phyloP scores from a whole-genome alignment of 64 coral and sea anemone genomes.

The Hydrozoanthus tunicans region DNA sequence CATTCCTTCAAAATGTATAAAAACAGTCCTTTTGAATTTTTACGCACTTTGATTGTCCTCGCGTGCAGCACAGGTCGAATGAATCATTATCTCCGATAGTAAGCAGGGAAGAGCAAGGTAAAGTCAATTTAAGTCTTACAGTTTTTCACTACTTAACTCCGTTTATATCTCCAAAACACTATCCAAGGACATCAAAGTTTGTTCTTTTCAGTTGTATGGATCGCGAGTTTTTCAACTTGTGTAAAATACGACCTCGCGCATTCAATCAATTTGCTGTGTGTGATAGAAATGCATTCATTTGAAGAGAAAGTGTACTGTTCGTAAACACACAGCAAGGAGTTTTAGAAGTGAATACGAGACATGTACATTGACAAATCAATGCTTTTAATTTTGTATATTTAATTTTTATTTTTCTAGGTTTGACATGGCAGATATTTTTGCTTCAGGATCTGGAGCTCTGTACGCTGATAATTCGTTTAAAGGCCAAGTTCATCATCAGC shows the following conservation, averaged over 20 bases:
- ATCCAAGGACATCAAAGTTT: neutral
- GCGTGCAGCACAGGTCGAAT: constrained; percentile 9
- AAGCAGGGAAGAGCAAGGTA: neutral
- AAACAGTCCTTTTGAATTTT: constrained; percentile 46
- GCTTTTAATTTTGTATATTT: neutral
- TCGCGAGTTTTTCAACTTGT: neutral
- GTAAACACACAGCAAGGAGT: too few species aligned
- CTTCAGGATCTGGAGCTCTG: neutral
- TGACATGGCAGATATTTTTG: constrained; percentile 47
- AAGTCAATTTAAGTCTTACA: neutral
- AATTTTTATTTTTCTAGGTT: neutral
- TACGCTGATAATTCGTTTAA: neutral
- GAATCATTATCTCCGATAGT: neutral
- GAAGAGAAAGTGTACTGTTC: neutral
- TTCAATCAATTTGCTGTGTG: neutral
- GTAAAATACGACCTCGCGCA: neutral
- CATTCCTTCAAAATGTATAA: constrained; percentile 48
- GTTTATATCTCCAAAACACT: neutral
- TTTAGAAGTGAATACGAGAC: neutral
- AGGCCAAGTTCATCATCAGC: constrained; percentile 11
- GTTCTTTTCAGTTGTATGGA: neutral
- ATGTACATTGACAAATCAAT: neutral
- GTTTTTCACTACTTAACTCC: neutral
- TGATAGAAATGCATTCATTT: neutral
- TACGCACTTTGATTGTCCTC: constrained; percentile 36